Evolutionary conservation across 2,888 invertebrate genomes (phyloP), one percentile per base, ranked within the genome.

Genomic region (Carterocephalus palaemon): DNA sequence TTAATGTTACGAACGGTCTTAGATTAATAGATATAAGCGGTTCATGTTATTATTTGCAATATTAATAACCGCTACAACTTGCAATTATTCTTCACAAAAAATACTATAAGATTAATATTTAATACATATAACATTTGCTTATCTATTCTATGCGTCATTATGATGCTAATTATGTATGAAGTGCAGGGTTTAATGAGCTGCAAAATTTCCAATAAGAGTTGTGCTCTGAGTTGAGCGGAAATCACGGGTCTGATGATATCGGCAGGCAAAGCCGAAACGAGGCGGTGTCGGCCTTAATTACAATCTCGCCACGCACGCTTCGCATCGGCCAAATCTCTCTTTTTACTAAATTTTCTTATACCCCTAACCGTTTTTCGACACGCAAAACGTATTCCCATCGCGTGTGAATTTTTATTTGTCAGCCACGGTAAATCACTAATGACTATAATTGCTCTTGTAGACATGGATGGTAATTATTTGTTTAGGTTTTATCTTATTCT

Each of bases 331-430:
- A 66, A 75, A 78, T 73, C 69, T 71, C 63, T 73, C 69, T 69
- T 70, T 75, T 76, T 75, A 70, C 77, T 60, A 67, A 77, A 76
- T 70, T 72, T 75, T 75, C 70, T 67, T 71, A 67, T 66, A 62
- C 62, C 67, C 70, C 66, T 72, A 78, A 84, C 74, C 67, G 74
- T 72, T 75, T 72, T 75, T 65, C 66, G 75, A 75, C 85, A 84
- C 81, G 84, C 85, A 62, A 82, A 76, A 70, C 60, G 56, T 68
- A 66, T 73, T 73, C 61, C 60, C 62, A 68, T 80, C 64, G 82
- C 82, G 78, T 83, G 84, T 70, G 69, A 72, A 71, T 74, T 67
- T 59, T 64, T 70, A 70, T 67, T 67, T 72, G 74, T 74, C 71
- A 70, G 72, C 63, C 60, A 67, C 64, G 73, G 70, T 70, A 66